Base-by-base conservation (phyloP, 2,888 invertebrate genomes). In the Rhingia rostrata region DNA sequence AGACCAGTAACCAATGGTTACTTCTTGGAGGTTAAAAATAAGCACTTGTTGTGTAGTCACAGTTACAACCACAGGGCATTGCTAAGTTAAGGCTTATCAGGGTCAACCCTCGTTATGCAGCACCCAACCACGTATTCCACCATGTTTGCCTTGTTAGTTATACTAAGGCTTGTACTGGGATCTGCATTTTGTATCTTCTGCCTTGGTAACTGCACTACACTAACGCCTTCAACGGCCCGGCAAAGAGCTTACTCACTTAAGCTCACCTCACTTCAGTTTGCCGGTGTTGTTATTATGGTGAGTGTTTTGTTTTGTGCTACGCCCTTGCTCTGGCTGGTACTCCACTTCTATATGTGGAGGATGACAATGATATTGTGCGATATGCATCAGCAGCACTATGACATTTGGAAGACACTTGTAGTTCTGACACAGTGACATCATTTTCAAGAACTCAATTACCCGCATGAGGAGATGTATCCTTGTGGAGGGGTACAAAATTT, bases 381-480 rank as follows among this genome's bases (percentile, higher is more conserved):
- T 47, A 14, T 47, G 37, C 35, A 4, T 39, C 30, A 58, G 41
- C n/a, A n/a, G 10, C 6, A 39, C 37, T 30, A 41, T 37, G 14
- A 3, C 56, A 22, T 22, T 56, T 14, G 41, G 39, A 39, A 39
- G 22, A 58, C 10, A 39, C 43, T 60, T 60, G 33, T 45, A 33
- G 43, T 6, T 45, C 43, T 45, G 12, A 12, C 33, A 45, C 9
- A 60, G 14, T 45, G 60, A 33, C 45, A 45, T 6, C 9, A 32
- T 60, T 49, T 30, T 30, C 63, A 49, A n/a, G 30, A 49, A 49
- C 63, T 63, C 63, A 49, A 63, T 63, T 63, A 49, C 49, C 49
- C 22, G 39, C 37, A 39, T 10, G 22, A 63, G 63, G 47, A 49
- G 49, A 22, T 22, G 2, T 22, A 37, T 39, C 12, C n/a, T 49